Base-by-base conservation (phyloP, 2,113 vertebrate species). In the Halcyon malimbica region DNA sequence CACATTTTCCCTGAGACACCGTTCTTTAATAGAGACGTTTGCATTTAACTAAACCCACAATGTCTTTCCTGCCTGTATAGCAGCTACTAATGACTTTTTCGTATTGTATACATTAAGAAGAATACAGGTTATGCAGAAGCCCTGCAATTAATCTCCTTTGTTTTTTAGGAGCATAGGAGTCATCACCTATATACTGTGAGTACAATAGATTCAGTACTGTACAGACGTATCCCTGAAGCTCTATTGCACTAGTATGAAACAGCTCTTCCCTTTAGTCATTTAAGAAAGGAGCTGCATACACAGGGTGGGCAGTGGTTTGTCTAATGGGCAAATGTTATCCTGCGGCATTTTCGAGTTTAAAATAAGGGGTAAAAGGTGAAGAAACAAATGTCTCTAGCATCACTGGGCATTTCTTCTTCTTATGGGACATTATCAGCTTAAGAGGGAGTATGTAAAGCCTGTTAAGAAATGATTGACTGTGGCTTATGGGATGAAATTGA, bases 141-240 rank as follows among this genome's bases (percentile, higher is more conserved):
- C 6, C 35, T 92, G 60, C 39, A 86, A 96, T 77, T 46, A 39
- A 24, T 85, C 6, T 94, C 94, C 68, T 98, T 69, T 98, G 42
- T 96, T 97, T 98, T 98, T 46, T 95, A 99, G 99, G 99, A 99
- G 99, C 97, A 99, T 99, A 25, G 99, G 99, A 73, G 99, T 99
- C 96, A 99, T 99, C 98, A 99, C 99, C 70, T 99, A 99, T 86
- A 99, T 99, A 92, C 98, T 99, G 99, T 99, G 97, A 99, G 99
- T 99, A 97, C 79, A 35, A 60, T 12, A 33, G 23, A 37, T 75
- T 70, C 6, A 4, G 11, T 81, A 13, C 54, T 70, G 17, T 42
- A 29, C 62, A 77, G 80, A 50, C 21, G 41, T 42, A 37, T 71
- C 48, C 35, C 69, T 90, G 31, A 83, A 88, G 54, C 33, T 88